phyloP scores from a whole-genome alignment of 2,113 vertebrate genomes.

The Xenus cinereus region DNA sequence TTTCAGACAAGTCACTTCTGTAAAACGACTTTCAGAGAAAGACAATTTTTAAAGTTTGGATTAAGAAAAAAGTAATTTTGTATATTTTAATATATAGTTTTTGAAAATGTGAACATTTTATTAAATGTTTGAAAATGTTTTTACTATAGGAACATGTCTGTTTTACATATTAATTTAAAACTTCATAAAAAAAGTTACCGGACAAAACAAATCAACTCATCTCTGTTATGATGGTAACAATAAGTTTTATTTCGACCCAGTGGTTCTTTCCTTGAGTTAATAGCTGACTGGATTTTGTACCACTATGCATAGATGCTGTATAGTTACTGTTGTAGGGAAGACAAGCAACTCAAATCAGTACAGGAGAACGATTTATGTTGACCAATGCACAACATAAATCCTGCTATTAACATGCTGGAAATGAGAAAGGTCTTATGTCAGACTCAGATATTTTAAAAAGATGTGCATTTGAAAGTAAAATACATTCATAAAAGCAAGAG shows the following conservation, averaged over 20 bases:
- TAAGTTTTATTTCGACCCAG: neutral
- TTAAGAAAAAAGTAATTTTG: neutral
- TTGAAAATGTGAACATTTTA: neutral
- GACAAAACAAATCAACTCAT: neutral
- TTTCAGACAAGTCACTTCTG: neutral
- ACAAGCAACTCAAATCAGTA: neutral
- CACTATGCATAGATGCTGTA: neutral
- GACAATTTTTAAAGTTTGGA: neutral
- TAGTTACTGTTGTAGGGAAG: neutral
- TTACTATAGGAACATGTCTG: neutral
- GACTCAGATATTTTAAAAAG: neutral
- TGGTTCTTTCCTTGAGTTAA: neutral
- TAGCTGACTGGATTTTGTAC: neutral
- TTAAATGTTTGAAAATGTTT: neutral
- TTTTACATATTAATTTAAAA: neutral
- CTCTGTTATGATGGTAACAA: neutral
- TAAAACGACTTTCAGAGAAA: neutral
- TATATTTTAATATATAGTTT: neutral
- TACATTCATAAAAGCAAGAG: neutral
- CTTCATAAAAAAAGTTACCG: neutral
- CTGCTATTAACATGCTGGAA: neutral
- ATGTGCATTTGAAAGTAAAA: neutral
- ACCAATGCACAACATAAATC: neutral
- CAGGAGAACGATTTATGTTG: neutral
- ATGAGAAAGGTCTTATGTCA: neutral